These are phyloP conservation scores for Biston betularia DNA, from an alignment of 2,888 invertebrate species.

Conservation along the genomic window DNA sequence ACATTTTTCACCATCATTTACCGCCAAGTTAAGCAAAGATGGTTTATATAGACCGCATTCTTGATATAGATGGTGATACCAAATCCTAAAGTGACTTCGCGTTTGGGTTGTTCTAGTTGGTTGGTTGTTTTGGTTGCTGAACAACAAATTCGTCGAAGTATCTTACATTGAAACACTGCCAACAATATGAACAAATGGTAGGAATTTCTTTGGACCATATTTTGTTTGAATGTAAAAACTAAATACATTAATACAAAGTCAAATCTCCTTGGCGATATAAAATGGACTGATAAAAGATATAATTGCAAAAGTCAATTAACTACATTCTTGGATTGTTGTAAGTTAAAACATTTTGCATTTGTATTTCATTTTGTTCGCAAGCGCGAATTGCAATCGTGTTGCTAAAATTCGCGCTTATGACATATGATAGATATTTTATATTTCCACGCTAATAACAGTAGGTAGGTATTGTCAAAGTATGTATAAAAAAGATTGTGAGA, in stretches of 20 bases:
- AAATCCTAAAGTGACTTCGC: too few relatives aligned
- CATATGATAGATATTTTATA: not conserved
- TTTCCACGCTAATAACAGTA: too few relatives aligned
- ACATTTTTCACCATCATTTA: too few relatives aligned
- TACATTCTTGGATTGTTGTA: not conserved
- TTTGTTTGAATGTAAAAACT: not conserved
- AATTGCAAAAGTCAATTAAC: not conserved
- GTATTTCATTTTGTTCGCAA: not conserved
- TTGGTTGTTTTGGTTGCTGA: too few relatives aligned
- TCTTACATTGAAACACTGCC: constrained; percentile 13
- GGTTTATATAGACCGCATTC: too few relatives aligned
- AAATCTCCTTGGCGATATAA: not conserved
- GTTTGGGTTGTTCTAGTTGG: too few relatives aligned
- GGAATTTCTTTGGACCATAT: not conserved
- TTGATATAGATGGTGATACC: too few relatives aligned
- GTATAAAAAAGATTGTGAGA: too few relatives aligned
- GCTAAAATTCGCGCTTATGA: not conserved
- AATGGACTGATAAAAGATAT: constrained; percentile 4
- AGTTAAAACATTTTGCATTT: not conserved
- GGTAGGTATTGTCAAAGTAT: too few relatives aligned
- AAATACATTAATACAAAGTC: not conserved
- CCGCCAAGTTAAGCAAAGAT: too few relatives aligned
- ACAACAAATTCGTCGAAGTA: not conserved
- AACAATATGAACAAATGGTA: constrained; percentile 3
- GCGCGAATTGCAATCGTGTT: not conserved